Percentiles rank a stretch among this genome's conserved stretches.
These are phyloP conservation scores for Mionectes macconnelli DNA, from an alignment of 2,113 vertebrate species.

Conservation along the genomic window DNA sequence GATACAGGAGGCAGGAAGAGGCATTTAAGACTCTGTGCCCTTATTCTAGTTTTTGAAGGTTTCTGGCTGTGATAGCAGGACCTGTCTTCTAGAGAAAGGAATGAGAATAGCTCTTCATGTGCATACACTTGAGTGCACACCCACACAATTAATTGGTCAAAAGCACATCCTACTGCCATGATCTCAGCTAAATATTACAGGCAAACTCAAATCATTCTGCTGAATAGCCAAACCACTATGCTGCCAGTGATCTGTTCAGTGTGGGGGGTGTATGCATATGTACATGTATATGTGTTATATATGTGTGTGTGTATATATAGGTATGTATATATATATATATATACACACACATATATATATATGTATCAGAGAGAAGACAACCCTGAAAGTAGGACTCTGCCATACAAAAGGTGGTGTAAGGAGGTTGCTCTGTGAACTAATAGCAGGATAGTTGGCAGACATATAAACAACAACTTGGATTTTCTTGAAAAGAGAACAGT, in stretches of 20 bases:
- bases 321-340: rapidly evolving
- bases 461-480: neutral
- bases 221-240: neutral
- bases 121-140: neutral
- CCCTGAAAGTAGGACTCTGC: neutral
- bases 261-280: neutral
- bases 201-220: neutral
- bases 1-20: neutral
- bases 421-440: neutral
- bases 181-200: neutral
- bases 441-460: neutral
- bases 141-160: neutral
- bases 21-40: neutral
- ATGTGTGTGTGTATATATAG: neutral
- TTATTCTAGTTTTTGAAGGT: neutral
- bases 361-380: neutral
- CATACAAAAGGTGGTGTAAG: neutral
- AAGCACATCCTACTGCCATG: neutral
- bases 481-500: neutral
- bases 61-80: neutral
- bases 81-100: neutral
- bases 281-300: rapidly evolving
- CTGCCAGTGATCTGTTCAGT: neutral
- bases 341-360: rapidly evolving
- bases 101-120: neutral